Percentiles rank a stretch among this genome's conserved stretches.
Conservation (phyloP, 2,888 invertebrate genomes). For the Timema cristinae region DNA sequence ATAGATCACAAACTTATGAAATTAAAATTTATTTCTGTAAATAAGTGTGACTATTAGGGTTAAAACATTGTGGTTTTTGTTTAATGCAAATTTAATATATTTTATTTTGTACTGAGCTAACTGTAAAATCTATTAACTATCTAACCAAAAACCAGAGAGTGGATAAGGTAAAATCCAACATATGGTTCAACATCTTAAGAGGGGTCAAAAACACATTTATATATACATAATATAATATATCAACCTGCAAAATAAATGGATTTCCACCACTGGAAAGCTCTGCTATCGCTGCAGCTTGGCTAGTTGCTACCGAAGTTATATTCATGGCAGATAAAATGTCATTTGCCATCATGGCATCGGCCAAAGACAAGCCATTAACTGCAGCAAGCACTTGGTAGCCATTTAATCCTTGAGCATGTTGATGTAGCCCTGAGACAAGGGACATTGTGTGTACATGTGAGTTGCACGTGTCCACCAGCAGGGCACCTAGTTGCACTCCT, state of each 20-base stretch:
- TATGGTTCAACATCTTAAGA: constrained; percentile 21
- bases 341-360: constrained; percentile 31
- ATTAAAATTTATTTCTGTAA: too few species aligned
- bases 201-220: not conserved
- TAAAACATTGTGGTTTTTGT: too few species aligned
- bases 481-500: constrained; percentile 36
- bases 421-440: constrained; percentile 27
- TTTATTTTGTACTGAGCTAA: too few species aligned
- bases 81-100: too few species aligned
- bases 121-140: too few species aligned
- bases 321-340: constrained; percentile 34
- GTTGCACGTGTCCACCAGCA: constrained; percentile 40
- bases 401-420: not conserved
- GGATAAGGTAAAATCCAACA: too few species aligned
- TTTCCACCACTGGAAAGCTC: not conserved
- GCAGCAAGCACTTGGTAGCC: constrained; percentile 28
- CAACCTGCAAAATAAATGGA: constrained; percentile 22
- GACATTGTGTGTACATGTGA: constrained; percentile 31
- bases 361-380: constrained; percentile 28
- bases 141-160: too few species aligned
- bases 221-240: not conserved
- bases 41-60: too few species aligned
- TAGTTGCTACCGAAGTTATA: constrained; percentile 36
- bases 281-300: constrained; percentile 27
- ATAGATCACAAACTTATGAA: too few species aligned